A percentile compares a stretch with the other conserved stretches of the same genome.
Conservation (phyloP, 2,113 vertebrate species). For the Takifugu bimaculatus region DNA sequence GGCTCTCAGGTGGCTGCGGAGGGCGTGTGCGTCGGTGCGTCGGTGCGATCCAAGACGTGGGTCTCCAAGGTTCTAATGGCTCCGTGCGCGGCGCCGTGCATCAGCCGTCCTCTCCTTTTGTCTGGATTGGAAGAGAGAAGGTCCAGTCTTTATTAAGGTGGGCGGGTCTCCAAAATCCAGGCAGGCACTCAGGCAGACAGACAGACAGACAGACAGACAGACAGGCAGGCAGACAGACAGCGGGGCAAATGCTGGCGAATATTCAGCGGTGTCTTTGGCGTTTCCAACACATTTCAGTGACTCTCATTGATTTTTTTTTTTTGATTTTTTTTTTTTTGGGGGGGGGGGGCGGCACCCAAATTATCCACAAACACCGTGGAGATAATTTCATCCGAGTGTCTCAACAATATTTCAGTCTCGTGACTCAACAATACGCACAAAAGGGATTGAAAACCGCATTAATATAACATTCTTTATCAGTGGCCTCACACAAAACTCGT, state of each 20-base stretch:
- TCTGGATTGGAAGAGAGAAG: constrained; percentile 60
- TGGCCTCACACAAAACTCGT: too few species aligned
- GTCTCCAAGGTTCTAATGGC: not conserved
- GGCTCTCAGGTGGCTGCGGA: constrained; percentile 42
- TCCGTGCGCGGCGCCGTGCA: constrained; percentile 3
- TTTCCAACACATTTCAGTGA: too few species aligned
- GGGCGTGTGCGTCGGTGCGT: constrained; percentile 31
- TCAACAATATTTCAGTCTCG: not conserved
- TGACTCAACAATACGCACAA: not conserved
- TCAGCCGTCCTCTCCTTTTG: constrained; percentile 51
- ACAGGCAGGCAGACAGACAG: constrained; percentile 1
- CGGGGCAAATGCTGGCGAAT: constrained; percentile 1
- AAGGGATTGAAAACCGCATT: not conserved
- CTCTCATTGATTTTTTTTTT: too few species aligned
- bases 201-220: not conserved
- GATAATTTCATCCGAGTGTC: not conserved
- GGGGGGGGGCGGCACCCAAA: not conserved
- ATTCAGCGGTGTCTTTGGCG: not conserved
- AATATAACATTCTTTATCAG: not conserved
- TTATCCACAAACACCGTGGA: not conserved
- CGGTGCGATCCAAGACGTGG: constrained; percentile 28
- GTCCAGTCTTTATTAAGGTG: constrained; percentile 58
- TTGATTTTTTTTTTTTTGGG: too few species aligned
- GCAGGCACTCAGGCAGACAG: constrained; percentile 7
- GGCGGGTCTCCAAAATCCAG: constrained; percentile 49